These are phyloP conservation scores for Lithobates sylvaticus DNA, from an alignment of 2,797 vertebrate species.

Conservation along the genomic window DNA sequence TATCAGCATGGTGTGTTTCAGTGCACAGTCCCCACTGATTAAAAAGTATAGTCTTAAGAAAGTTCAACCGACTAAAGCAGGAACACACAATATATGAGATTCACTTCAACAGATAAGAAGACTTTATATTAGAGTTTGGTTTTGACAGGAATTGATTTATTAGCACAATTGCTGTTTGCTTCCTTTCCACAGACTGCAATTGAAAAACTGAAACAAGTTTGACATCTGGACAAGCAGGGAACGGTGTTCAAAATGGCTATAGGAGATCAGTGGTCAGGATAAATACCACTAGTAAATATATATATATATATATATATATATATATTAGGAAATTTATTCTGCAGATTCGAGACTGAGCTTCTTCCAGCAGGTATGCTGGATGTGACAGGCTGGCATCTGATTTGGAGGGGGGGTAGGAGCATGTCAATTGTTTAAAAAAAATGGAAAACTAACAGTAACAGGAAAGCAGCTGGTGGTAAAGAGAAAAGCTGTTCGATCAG, in stretches of 20 bases:
- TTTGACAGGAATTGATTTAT: constrained; percentile 23
- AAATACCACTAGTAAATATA: too few species aligned
- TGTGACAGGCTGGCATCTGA: too few species aligned
- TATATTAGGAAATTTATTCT: too few species aligned
- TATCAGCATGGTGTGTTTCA: constrained; percentile 52
- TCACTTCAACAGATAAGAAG: background rate
- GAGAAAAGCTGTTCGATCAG: too few species aligned
- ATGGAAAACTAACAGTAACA: too few species aligned
- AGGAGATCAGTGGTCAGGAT: too few species aligned
- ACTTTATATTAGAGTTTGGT: constrained; percentile 6
- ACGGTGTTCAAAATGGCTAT: background rate
- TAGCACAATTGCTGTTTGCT: background rate
- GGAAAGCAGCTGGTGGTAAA: too few species aligned
- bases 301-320: too few species aligned
- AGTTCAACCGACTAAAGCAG: constrained; percentile 9
- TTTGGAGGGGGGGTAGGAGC: too few species aligned
- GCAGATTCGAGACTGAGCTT: too few species aligned
- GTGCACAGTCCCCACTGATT: constrained; percentile 30
- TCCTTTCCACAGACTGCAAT: background rate
- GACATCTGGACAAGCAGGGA: background rate
- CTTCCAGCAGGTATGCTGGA: too few species aligned
- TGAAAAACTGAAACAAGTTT: background rate
- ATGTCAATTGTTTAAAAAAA: too few species aligned
- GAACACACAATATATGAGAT: background rate
- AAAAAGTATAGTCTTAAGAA: constrained; percentile 25